Base-by-base conservation (phyloP, 2,888 invertebrate genomes). In the Malthinus flaveolus region DNA sequence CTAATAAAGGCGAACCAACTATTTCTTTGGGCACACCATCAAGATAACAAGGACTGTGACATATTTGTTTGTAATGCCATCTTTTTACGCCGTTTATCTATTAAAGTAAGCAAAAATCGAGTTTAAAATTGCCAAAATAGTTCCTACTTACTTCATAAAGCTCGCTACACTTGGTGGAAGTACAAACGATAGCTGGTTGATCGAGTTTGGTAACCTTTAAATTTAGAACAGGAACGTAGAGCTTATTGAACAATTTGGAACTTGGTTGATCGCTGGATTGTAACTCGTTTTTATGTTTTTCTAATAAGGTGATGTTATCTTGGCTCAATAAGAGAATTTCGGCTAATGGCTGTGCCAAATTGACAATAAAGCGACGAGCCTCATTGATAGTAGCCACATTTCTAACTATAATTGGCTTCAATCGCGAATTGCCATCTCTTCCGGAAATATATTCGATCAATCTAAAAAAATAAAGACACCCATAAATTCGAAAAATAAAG, bases 41-140 rank as follows among this genome's bases (percentile, higher is more conserved):
- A 33, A 75, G 63, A 51, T 70, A 70, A 50, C 75, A 76, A 1
- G 71, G 73, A 56, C 71, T 67, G 48, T 74, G 75, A 36, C 76
- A 76, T 59, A 68, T 60, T 47, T 71, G 71, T 49, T 65, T 69
- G 60, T 74, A 76, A 49, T 74, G 69, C 63, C 65, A 69, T 47
- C 69, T 68, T 10, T 67, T 68, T n/a, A 62, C 59, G 35, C 62
- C 68, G 3, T 63, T 71, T 3, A 73, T 67, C 74, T 73, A 44
- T 46, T 63, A 67, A 48, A 11, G 15, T n/a, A n/a, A n/a, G n/a
- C n/a, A n/a, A n/a, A n/a, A n/a, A n/a, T n/a, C 1, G 12, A 12
- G 12, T 1, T 42, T 13, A 11, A 7, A 39, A n/a, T 13, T n/a
- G 5, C 5, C 8, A 33, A 34, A 34, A 34, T n/a, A 5, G 1